A percentile compares a stretch with the other conserved stretches of the same genome.
phyloP scores from a whole-genome alignment of 2,113 vertebrate genomes.

The Cranoglanis bouderius region DNA sequence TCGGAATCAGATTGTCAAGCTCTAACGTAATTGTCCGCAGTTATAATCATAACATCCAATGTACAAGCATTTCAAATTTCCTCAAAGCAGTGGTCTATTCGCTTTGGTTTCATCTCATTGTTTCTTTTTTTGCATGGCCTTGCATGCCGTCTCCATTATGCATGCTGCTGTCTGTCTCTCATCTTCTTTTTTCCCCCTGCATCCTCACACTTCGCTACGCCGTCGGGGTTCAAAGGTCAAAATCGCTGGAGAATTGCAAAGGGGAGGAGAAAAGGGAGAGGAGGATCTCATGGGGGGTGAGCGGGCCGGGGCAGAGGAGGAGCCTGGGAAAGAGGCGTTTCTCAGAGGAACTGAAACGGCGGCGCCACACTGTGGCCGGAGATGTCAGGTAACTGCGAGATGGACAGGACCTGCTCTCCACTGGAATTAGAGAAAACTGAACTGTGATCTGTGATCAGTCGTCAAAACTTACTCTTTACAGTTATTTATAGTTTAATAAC shows the following conservation, averaged over 20 bases:
- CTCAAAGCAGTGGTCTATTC: background rate
- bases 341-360: slow-evolving; percentile 72
- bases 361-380: slow-evolving; percentile 73
- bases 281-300: slow-evolving; percentile 71
- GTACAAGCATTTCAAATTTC: background rate
- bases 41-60: background rate
- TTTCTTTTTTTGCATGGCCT: slow-evolving; percentile 20
- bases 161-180: slow-evolving; percentile 30
- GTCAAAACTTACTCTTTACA: background rate
- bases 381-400: slow-evolving; percentile 64
- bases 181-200: slow-evolving; percentile 52
- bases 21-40: background rate
- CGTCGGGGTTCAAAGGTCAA: slow-evolving; percentile 63
- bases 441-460: background rate
- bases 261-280: slow-evolving; percentile 74
- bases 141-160: slow-evolving; percentile 32
- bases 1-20: background rate
- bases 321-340: slow-evolving; percentile 65
- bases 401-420: background rate
- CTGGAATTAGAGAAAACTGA: background rate
- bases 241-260: slow-evolving; percentile 70
- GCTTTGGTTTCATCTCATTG: background rate
- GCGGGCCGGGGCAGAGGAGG: slow-evolving; percentile 64
- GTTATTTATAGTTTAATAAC: background rate
- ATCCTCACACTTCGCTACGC: slow-evolving; percentile 41